Evolutionary conservation across 2,797 vertebrate genomes (phyloP).

Genomic region (Poeciliopsis turneri): DNA sequence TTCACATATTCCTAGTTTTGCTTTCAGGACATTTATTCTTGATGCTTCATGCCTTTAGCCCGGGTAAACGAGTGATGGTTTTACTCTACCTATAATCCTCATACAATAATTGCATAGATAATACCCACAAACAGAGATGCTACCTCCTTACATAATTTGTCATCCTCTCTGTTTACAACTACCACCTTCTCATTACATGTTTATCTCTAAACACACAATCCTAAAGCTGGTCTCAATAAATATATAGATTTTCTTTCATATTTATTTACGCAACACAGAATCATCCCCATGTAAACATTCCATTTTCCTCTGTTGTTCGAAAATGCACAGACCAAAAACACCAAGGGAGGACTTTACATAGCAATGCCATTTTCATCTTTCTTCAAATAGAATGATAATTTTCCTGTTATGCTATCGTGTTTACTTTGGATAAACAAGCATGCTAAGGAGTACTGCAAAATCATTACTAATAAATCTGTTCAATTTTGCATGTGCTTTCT

Average conservation of each 20-base stretch:
- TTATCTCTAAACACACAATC: conserved; percentile 16
- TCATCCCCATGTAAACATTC: conserved; percentile 14
- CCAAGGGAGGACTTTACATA: neutral
- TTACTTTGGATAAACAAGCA: neutral
- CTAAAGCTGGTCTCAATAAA: conserved; percentile 14
- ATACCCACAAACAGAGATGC: conserved; percentile 14
- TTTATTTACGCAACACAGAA: conserved; percentile 6
- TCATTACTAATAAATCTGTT: neutral
- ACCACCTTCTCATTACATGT: conserved; percentile 12
- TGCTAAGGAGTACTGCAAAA: neutral
- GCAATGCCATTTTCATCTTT: neutral
- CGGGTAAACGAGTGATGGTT: conserved; percentile 3
- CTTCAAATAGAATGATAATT: neutral
- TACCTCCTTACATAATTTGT: conserved; percentile 31
- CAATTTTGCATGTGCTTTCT: neutral
- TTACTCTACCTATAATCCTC: conserved; percentile 22
- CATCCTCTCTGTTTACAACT: conserved; percentile 19
- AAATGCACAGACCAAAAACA: neutral
- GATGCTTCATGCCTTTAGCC: neutral
- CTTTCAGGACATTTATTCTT: neutral
- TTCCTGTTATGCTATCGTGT: neutral
- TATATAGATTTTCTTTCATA: conserved; percentile 1
- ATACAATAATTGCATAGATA: conserved; percentile 32
- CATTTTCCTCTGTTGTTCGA: conserved; percentile 8
- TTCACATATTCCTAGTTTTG: neutral